phyloP scores from a whole-genome alignment of 1,140 invertebrate species.

The Asbolus verrucosus region DNA sequence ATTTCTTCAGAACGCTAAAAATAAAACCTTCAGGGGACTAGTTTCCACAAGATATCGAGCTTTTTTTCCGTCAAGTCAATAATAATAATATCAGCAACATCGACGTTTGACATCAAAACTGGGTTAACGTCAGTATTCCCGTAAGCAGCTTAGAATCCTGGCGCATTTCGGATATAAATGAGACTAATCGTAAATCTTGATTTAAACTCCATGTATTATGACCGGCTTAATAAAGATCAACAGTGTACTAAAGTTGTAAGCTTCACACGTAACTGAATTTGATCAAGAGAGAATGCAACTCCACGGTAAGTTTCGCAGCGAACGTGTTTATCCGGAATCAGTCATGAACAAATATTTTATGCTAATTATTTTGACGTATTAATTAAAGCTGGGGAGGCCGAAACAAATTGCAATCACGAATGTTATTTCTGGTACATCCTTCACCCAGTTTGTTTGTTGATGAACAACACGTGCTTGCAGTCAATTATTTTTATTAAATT shows the following conservation, averaged over 20 bases:
- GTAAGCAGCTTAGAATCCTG: no score
- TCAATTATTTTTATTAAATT: no score
- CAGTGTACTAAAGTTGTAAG: constrained; percentile 1
- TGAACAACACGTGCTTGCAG: no score
- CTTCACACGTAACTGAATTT: neutral
- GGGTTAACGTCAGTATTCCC: constrained; percentile 1
- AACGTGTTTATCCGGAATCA: neutral
- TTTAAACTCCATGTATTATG: constrained; percentile 8
- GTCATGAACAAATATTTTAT: constrained; percentile 23
- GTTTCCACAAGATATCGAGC: neutral
- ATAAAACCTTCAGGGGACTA: neutral
- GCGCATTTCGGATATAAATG: no score
- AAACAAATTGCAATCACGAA: constrained; percentile 20
- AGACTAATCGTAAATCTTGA: constrained; percentile 6
- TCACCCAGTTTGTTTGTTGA: constrained; percentile 25
- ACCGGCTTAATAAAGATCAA: constrained; percentile 29
- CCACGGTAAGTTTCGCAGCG: neutral
- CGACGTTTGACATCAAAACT: constrained; percentile 18
- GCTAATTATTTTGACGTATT: constrained; percentile 22
- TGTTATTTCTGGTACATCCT: constrained; percentile 26
- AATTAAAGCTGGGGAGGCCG: constrained; percentile 14
- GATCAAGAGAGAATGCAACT: neutral
- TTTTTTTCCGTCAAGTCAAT: constrained; percentile 2
- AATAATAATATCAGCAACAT: constrained; percentile 2
- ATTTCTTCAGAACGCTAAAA: no score